Conservation (phyloP, 2,888 invertebrate species). For the Thereva unica region DNA sequence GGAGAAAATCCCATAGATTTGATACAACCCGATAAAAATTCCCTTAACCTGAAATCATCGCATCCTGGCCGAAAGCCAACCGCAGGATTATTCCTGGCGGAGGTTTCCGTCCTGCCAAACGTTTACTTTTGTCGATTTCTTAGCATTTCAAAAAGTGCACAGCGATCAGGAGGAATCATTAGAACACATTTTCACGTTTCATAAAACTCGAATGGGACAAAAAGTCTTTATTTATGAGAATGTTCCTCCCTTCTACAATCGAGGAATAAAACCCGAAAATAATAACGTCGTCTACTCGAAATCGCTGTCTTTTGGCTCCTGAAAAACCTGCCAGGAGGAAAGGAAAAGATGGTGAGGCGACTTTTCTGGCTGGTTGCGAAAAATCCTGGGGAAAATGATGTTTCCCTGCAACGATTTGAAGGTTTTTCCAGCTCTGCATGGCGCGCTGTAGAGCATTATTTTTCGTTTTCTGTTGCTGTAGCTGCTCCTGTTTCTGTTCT, state of each 20-base stretch:
- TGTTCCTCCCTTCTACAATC: conserved; percentile 5
- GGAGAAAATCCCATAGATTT: no score
- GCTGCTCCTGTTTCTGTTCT: conserved; percentile 3
- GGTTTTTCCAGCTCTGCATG: conserved; percentile 8
- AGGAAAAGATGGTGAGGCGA: neutral
- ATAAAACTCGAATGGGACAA: conserved; percentile 24
- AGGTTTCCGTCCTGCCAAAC: neutral
- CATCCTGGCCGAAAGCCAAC: no score
- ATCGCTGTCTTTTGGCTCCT: conserved; percentile 8
- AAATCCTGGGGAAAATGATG: neutral
- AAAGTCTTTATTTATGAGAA: conserved; percentile 25
- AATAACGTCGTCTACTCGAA: conserved; percentile 8
- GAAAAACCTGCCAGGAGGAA: neutral
- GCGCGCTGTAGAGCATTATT: neutral
- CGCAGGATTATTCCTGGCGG: no score
- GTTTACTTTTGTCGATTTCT: conserved; percentile 10
- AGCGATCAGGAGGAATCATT: conserved; percentile 23
- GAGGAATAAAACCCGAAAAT: conserved; percentile 9
- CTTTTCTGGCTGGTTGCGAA: neutral
- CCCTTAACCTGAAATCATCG: no score
- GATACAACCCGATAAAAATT: no score
- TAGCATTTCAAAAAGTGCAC: conserved; percentile 16
- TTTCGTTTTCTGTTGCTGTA: conserved; percentile 1
- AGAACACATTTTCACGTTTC: conserved; percentile 31
- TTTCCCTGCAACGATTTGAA: neutral